phyloP scores from a whole-genome alignment of 2,113 vertebrate species.

The Nannobrachium achirus region DNA sequence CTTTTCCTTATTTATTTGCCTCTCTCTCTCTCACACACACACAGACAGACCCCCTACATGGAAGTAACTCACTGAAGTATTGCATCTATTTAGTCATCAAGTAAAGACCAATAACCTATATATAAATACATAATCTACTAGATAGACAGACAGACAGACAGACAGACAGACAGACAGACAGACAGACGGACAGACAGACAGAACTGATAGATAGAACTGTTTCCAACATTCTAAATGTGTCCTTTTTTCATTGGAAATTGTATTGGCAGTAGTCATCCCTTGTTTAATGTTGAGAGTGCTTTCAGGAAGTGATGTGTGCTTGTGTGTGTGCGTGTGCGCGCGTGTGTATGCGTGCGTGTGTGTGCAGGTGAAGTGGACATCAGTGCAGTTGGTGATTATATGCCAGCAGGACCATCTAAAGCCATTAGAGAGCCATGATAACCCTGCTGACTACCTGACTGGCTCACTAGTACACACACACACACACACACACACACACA shows the following conservation, averaged over 20 bases:
- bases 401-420: slow-evolving; percentile 64
- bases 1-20: slow-evolving; percentile 19
- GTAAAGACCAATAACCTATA: too few species aligned
- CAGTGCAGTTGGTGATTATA: slow-evolving; percentile 60
- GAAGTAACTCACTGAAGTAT: too few species aligned
- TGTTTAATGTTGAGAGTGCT: too few species aligned
- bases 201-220: background rate
- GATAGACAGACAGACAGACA: too few species aligned
- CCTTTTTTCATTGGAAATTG: too few species aligned
- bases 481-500: background rate
- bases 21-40: background rate
- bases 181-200: too few species aligned
- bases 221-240: background rate
- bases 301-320: too few species aligned
- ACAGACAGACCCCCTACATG: too few species aligned
- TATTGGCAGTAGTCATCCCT: too few species aligned
- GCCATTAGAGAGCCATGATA: slow-evolving; percentile 60
- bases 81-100: too few species aligned
- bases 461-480: background rate
- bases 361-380: background rate
- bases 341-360: slow-evolving; percentile 14
- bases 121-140: too few species aligned
- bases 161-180: background rate
- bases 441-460: background rate
- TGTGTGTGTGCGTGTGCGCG: background rate